Percentiles rank a stretch among this genome's conserved stretches.
These are phyloP conservation scores for Drosophila teissieri DNA, from an alignment of 1,140 invertebrate species.

Conservation along the genomic window DNA sequence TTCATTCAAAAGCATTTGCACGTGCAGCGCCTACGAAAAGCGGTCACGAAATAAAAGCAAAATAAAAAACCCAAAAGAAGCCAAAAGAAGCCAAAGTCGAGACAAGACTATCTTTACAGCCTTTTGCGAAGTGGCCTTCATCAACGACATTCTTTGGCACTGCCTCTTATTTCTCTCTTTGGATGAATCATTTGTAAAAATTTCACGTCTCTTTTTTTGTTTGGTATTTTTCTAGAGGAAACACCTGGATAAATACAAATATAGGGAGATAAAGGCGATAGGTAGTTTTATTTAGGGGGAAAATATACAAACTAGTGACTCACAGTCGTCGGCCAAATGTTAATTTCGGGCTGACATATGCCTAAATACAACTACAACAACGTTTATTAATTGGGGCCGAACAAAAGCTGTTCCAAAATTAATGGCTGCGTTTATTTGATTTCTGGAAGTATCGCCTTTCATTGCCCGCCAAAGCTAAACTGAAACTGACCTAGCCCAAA, in stretches of 20 bases:
- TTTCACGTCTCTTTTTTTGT: constrained; percentile 36
- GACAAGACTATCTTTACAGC: constrained; percentile 21
- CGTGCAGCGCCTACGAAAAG: constrained; percentile 73
- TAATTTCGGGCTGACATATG: constrained; percentile 15
- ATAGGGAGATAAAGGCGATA: constrained; percentile 4
- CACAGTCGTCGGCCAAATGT: constrained; percentile 53
- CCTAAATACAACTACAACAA: neutral
- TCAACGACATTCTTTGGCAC: constrained; percentile 65
- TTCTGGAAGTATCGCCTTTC: constrained; percentile 36
- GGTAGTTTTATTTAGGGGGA: constrained; percentile 26
- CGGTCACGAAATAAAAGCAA: neutral
- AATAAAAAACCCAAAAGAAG: constrained; percentile 1
- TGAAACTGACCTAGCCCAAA: constrained; percentile 38
- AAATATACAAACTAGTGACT: constrained; percentile 42
- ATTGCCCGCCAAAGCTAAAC: constrained; percentile 13
- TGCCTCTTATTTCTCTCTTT: constrained; percentile 17
- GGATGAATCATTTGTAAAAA: constrained; percentile 61
- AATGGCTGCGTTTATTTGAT: constrained; percentile 19
- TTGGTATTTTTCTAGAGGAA: constrained; percentile 48
- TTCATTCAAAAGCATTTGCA: constrained; percentile 41
- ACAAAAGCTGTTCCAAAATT: constrained; percentile 4
- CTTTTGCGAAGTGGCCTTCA: constrained; percentile 67
- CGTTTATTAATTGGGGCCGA: constrained; percentile 21
- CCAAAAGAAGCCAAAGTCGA: constrained; percentile 9
- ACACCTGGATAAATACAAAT: constrained; percentile 73